Percentiles rank a stretch among this genome's conserved stretches.
phyloP scores from a whole-genome alignment of 1,140 invertebrate genomes.

The Drosophila tsacasi region DNA sequence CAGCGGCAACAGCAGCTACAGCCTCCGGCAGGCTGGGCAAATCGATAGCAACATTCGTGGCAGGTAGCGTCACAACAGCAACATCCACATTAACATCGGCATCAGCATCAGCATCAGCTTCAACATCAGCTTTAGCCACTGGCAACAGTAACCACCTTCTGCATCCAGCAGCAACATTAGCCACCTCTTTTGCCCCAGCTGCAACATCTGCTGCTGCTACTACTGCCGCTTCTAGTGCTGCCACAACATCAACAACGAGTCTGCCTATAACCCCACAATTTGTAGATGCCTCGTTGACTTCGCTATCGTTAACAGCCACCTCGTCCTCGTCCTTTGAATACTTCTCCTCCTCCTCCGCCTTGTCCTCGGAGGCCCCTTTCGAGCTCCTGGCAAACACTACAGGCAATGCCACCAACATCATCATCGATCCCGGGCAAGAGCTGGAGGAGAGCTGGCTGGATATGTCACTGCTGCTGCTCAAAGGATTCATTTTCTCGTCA shows the following conservation, averaged over 20 bases:
- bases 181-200: conserved; percentile 32
- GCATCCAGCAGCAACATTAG: conserved; percentile 27
- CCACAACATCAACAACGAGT: conserved; percentile 39
- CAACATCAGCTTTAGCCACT: conserved; percentile 14
- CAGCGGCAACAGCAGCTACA: conserved; percentile 9
- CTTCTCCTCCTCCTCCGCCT: conserved; percentile 13
- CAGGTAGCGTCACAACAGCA: conserved; percentile 41
- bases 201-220: conserved; percentile 20
- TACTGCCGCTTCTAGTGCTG: background rate
- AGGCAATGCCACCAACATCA: conserved; percentile 52
- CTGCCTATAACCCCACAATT: conserved; percentile 65
- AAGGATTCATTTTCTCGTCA: conserved; percentile 90
- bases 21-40: conserved; percentile 48
- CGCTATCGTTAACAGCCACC: conserved; percentile 73
- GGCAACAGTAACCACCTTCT: conserved; percentile 31
- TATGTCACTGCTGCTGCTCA: conserved; percentile 88
- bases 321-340: conserved; percentile 33
- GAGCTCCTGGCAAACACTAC: conserved; percentile 65
- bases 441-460: conserved; percentile 85
- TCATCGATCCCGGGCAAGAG: conserved; percentile 24
- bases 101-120: conserved; percentile 25
- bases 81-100: conserved; percentile 29
- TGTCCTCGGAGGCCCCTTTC: conserved; percentile 40
- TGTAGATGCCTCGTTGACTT: conserved; percentile 78
- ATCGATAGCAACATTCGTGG: conserved; percentile 58